These are phyloP conservation scores for Leptinotarsa juncta DNA, from an alignment of 2,888 invertebrate species.

Conservation along the genomic window DNA sequence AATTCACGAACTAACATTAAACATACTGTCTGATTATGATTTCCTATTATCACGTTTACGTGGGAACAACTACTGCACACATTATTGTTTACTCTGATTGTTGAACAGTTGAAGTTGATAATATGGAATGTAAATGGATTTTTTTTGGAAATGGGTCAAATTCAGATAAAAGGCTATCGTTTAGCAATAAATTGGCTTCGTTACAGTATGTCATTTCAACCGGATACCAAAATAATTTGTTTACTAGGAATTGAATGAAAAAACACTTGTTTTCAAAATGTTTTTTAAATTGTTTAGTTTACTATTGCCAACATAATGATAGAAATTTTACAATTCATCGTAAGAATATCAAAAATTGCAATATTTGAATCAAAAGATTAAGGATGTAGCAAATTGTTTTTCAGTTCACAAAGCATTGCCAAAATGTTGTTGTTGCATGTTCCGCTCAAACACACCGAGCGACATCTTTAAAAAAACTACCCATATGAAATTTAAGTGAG, in stretches of 20 bases:
- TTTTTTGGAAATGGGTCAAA: constrained; percentile 20
- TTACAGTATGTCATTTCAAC: not conserved
- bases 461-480: no score
- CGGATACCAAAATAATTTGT: not conserved
- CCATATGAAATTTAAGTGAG: no score
- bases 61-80: not conserved
- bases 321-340: no score
- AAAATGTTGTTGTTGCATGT: no score
- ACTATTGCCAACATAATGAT: no score
- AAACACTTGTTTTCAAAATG: not conserved
- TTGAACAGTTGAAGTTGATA: constrained; percentile 13
- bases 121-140: not conserved
- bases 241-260: no score
- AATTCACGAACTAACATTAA: not conserved
- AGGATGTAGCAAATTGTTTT: no score
- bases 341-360: no score
- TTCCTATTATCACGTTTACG: constrained; percentile 6
- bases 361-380: no score
- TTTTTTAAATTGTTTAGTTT: not conserved
- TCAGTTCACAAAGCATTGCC: no score
- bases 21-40: not conserved
- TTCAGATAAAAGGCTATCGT: constrained; percentile 22
- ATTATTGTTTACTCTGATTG: constrained; percentile 18
- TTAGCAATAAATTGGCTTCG: not conserved
- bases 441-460: no score